Conservation (phyloP, 2,113 vertebrate genomes). For the Mormoops blainvillei region DNA sequence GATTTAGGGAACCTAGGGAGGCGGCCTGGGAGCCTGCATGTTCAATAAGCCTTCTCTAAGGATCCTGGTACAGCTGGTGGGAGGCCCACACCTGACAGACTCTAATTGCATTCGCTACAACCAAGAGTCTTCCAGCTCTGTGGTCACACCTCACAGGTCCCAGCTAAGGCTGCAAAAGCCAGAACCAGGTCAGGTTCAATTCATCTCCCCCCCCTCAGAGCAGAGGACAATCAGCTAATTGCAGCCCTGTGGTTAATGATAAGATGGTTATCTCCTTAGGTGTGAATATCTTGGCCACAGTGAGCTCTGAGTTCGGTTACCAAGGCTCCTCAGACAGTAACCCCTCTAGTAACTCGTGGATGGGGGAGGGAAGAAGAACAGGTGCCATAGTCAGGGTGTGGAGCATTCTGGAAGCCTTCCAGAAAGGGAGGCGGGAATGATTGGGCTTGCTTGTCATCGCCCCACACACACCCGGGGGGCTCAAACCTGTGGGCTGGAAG, state of each 20-base stretch:
- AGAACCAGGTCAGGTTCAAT: not conserved
- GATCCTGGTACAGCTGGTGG: not conserved
- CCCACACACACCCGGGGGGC: not conserved
- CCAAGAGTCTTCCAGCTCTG: not conserved
- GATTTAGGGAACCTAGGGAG: not conserved
- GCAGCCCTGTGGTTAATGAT: not conserved
- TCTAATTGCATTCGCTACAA: not conserved
- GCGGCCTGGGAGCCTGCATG: not conserved
- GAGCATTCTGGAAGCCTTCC: conserved; percentile 39
- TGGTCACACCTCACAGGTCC: not conserved
- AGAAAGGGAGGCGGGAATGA: not conserved
- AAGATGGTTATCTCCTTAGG: conserved; percentile 27
- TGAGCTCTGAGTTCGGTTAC: not conserved
- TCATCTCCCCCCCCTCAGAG: not conserved
- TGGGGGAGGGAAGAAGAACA: not conserved
- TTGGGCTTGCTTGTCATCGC: not conserved
- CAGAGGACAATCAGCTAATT: conserved; percentile 17
- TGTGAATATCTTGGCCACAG: not conserved
- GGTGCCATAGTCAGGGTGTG: not conserved
- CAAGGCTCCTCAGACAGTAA: not conserved
- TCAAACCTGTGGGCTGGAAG: not conserved
- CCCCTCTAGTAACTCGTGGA: not conserved
- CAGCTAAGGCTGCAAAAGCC: not conserved
- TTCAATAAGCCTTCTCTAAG: not conserved
- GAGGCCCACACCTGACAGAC: not conserved